These are phyloP conservation scores for Tonatia bakeri DNA, from an alignment of 2,113 vertebrate species.

Conservation along the genomic window DNA sequence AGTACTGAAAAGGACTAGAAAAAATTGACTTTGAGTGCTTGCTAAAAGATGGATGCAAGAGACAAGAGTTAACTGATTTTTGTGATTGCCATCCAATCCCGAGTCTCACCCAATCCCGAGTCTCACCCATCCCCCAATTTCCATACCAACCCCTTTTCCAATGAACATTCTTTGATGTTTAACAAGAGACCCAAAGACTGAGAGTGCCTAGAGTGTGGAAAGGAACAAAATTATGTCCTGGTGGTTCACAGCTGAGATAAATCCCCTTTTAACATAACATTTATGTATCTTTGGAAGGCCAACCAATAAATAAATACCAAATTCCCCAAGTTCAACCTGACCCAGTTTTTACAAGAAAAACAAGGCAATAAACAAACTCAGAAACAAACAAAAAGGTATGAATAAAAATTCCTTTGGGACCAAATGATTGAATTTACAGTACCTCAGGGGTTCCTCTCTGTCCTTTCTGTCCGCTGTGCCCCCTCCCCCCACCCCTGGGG, in stretches of 20 bases:
- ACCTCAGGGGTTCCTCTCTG: background rate
- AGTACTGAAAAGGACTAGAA: background rate
- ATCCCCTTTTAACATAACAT: background rate
- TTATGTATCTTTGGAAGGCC: background rate
- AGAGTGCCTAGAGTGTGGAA: background rate
- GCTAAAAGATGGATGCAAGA: background rate
- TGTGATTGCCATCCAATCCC: background rate
- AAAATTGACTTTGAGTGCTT: constrained; percentile 34
- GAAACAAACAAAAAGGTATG: background rate
- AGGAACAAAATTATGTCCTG: background rate
- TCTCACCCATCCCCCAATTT: background rate
- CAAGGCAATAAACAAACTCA: constrained; percentile 17
- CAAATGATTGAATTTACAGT: constrained; percentile 36
- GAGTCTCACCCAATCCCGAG: background rate
- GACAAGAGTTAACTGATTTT: constrained; percentile 21
- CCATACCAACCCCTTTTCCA: background rate
- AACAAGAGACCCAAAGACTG: background rate
- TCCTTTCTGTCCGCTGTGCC: background rate
- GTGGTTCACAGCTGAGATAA: background rate
- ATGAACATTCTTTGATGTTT: constrained; percentile 32
- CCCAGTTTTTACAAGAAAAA: constrained; percentile 6
- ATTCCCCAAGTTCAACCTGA: background rate
- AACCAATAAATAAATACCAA: background rate
- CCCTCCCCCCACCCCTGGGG: background rate
- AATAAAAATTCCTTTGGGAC: constrained; percentile 12